Evolutionary conservation across 2,797 vertebrate species (phyloP), one percentile per base, ranked within the genome.

Genomic region (Thalassophryne amazonica): DNA sequence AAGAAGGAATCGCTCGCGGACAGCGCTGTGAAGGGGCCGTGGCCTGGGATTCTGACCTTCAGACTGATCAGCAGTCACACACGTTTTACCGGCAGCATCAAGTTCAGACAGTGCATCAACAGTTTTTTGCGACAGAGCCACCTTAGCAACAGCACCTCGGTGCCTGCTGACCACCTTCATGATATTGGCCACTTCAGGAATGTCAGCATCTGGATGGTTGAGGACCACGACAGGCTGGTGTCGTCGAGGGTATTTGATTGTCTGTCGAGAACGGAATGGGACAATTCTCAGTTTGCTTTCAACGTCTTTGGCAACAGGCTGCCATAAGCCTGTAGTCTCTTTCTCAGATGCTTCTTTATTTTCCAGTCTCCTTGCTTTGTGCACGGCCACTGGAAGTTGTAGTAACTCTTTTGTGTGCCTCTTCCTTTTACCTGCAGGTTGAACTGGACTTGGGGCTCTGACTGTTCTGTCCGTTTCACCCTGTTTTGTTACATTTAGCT

Each of bases 181-280:
- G 53, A 99, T 91, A 74, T 89, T 95, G 56, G 88, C 79, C 56
- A 97, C 94, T 88, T 99, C 96, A 7, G 96, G 96, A 79, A 93
- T 90, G 85, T 98, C 95, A 65, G 88, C 95, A 63, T 99, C 97
- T 23, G 96, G 97, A 79, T 99, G 97, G 79, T 99, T 98, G 69
- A 99, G 92, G 61, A 99, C 97, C 61, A 99, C 95, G 29, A 99
- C 96, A 11, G 97, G 97, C 19, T 99, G 97, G 87, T 94, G 93
- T 88, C 90, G 89, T 53, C 93, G 89, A n/a, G 97, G 97, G 65
- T 91, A 98, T 86, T 93, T 96, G 74, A 99, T 81, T 83, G 91
- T 92, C 72, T 99, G 97, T 24, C 88, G 85, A 39, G 91, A 89
- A 83, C 69, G 93, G 73, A 95, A 94, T 21, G 97, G 97, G 58